phyloP scores from a whole-genome alignment of 2,888 invertebrate species.

The Ferrisia virgata region DNA sequence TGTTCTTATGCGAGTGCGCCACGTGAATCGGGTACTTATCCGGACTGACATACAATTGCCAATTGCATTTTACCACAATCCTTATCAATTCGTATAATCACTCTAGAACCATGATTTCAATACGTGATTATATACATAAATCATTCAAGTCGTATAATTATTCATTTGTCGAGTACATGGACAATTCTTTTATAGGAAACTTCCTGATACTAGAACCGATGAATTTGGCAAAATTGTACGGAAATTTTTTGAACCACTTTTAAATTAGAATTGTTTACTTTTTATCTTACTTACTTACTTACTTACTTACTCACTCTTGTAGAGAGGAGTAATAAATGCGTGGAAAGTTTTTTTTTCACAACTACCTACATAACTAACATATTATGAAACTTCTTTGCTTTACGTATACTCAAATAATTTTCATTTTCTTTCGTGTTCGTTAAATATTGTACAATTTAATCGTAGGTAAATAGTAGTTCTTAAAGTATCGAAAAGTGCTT shows the following conservation, averaged over 20 bases:
- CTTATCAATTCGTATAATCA: background rate
- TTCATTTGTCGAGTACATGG: background rate
- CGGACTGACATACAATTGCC: background rate
- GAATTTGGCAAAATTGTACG: background rate
- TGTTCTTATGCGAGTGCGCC: background rate
- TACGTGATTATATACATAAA: background rate
- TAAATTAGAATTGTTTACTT: background rate
- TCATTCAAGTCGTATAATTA: background rate
- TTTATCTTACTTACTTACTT: no score
- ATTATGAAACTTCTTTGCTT: background rate
- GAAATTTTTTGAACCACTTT: background rate
- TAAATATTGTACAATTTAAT: no score
- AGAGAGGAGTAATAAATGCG: background rate
- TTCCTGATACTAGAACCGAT: background rate
- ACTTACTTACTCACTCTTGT: background rate
- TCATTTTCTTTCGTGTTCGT: no score
- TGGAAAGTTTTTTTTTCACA: background rate
- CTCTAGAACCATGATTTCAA: background rate
- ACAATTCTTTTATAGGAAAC: background rate
- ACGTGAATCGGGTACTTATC: background rate
- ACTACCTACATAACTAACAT: background rate
- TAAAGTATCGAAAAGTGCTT: no score
- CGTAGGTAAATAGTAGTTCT: no score
- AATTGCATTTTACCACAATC: background rate
- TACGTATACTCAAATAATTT: no score